Conservation (phyloP, 2,888 invertebrate genomes). For the Agapostemon virescens region DNA sequence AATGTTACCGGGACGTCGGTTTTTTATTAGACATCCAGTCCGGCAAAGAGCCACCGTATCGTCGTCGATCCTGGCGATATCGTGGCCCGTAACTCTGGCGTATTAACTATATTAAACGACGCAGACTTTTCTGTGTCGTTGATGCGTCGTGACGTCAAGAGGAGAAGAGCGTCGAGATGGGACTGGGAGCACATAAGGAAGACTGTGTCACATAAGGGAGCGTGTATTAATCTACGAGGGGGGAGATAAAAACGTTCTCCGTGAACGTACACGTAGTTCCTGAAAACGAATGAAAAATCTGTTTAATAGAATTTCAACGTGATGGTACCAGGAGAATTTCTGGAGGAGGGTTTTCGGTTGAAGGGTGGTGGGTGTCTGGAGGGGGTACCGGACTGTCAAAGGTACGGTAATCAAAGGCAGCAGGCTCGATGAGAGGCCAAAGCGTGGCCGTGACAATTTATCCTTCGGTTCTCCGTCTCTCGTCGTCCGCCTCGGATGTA, state of each 20-base stretch:
- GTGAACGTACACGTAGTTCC: slow-evolving; percentile 48
- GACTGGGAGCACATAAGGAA: neutral
- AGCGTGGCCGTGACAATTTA: slow-evolving; percentile 58
- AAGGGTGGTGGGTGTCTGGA: neutral
- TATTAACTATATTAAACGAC: slow-evolving; percentile 33
- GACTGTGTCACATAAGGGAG: neutral
- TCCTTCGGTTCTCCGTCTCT: slow-evolving; percentile 37
- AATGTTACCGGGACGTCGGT: slow-evolving; percentile 1
- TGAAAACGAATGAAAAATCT: slow-evolving; percentile 55
- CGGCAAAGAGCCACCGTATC: neutral
- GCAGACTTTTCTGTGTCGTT: slow-evolving; percentile 28
- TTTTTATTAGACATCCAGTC: slow-evolving; percentile 33
- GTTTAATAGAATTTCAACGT: slow-evolving; percentile 51
- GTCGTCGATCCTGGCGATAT: slow-evolving; percentile 26
- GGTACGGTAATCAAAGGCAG: slow-evolving; percentile 43
- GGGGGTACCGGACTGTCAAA: slow-evolving; percentile 17
- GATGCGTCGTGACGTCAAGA: slow-evolving; percentile 23
- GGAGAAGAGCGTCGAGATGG: neutral
- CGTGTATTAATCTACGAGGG: slow-evolving; percentile 31
- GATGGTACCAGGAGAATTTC: slow-evolving; percentile 2
- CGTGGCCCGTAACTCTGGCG: slow-evolving; percentile 15
- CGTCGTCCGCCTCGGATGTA: slow-evolving; percentile 36
- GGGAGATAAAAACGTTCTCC: slow-evolving; percentile 24
- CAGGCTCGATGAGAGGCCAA: slow-evolving; percentile 48
- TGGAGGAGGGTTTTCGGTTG: neutral